phyloP scores from a whole-genome alignment of 1,140 invertebrate species.

The Stegodyphus mimosarum region DNA sequence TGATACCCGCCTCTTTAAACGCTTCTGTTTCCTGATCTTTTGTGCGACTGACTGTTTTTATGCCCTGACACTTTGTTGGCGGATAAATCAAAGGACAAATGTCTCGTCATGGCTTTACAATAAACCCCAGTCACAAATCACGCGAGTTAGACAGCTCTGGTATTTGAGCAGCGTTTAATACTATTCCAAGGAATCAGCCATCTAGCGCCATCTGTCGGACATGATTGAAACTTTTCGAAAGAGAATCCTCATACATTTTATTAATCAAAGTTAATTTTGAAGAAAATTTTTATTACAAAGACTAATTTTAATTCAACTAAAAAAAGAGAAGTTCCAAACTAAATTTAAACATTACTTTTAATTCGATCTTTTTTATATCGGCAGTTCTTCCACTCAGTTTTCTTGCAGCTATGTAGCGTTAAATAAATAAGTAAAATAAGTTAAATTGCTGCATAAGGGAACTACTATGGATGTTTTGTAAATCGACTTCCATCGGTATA shows the following conservation, averaged over 20 bases:
- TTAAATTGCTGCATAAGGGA: too few species aligned
- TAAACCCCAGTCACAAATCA: conserved; percentile 12
- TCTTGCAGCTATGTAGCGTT: too few species aligned
- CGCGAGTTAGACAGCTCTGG: conserved; percentile 2
- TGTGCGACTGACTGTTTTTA: conserved; percentile 18
- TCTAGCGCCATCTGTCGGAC: not conserved
- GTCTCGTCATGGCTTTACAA: conserved; percentile 9
- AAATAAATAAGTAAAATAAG: too few species aligned
- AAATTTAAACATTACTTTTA: too few species aligned
- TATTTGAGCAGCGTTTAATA: not conserved
- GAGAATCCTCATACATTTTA: not conserved
- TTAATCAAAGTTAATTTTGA: too few species aligned
- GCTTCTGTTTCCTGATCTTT: conserved; percentile 31
- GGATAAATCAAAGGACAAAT: conserved; percentile 47
- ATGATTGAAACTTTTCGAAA: not conserved
- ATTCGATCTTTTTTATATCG: too few species aligned
- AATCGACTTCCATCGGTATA: too few species aligned
- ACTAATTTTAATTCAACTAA: too few species aligned
- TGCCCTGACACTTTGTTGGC: conserved; percentile 22
- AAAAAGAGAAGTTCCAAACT: too few species aligned
- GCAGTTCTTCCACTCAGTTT: too few species aligned
- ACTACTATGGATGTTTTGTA: too few species aligned
- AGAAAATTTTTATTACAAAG: too few species aligned
- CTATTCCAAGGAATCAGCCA: not conserved
- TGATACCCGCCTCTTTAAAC: conserved; percentile 20